Base-by-base conservation (phyloP, 2,888 invertebrate species). In the Caradrina kadenii region DNA sequence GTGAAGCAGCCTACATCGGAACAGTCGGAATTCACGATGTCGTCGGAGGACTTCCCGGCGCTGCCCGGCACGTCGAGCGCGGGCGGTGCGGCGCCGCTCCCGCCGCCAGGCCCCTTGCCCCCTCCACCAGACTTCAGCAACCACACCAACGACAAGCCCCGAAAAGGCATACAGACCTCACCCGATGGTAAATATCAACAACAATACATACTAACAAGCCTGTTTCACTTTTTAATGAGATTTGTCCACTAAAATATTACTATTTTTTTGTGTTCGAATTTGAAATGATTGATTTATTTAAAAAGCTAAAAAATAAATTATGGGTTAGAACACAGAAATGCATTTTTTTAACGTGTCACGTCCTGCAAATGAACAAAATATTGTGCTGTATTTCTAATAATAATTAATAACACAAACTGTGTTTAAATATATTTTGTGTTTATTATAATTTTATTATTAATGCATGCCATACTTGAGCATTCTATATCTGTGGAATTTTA, bases 1-100 rank as follows among this genome's bases (percentile, higher is more conserved):
- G 98, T 99, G 86, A 99, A 99, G 96, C 98, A 98, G 95, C 99
- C 99, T 80, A 98, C 98, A 89, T 97, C 98, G 62, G 99, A 99
- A 94, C 97, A 98, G 90, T 98, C 98, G 82, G 99, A 99, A 96
- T 99, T 99, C 96, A 98, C 99, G 90, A 99, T 99, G 98, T 99
- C 99, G 89, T 99, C 98, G 87, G 99, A 99, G 96, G 99, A 99
- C 96, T 99, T 99, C 96, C 99, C 99, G 87, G 99, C 99, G 92
- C 96, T 99, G 91, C 99, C 99, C 82, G 99, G 99, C 88, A 98
- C 98, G 83, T 98, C 98, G 87, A 96, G 97, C 85, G 97, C 97
- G 66, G 93, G 90, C 75, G 91, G 90, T 67, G 81, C 84, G 59
- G 86, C 87, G 45, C 84, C 86, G 22, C 86, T 80, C 31, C 83